A percentile compares a stretch with the other conserved stretches of the same genome.
Conservation (phyloP, 2,113 vertebrate species). For the Echinops telfairi region DNA sequence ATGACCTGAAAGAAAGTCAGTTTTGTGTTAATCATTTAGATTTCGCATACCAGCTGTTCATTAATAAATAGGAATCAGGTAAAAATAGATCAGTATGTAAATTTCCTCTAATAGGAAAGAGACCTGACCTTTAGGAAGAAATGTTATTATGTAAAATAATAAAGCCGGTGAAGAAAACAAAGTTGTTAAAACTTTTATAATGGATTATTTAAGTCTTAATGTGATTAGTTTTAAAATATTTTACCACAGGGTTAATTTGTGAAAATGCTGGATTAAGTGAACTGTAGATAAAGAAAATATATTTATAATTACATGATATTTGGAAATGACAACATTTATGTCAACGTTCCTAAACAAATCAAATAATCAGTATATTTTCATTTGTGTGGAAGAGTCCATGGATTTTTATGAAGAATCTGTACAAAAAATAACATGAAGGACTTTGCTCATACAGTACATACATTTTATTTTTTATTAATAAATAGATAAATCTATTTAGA, state of each 20-base stretch:
- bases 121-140: slow-evolving; percentile 21
- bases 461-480: neutral
- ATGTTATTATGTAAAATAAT: neutral
- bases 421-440: slow-evolving; percentile 33
- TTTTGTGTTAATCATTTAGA: slow-evolving; percentile 53
- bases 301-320: neutral
- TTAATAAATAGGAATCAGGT: neutral
- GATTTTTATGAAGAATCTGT: neutral
- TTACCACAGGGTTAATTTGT: neutral
- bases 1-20: neutral
- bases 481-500: neutral
- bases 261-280: slow-evolving; percentile 39
- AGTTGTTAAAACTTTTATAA: neutral
- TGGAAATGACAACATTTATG: neutral
- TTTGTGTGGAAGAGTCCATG: neutral
- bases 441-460: neutral
- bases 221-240: neutral
- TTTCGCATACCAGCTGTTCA: slow-evolving; percentile 6
- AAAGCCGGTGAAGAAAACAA: neutral
- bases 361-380: slow-evolving; percentile 5
- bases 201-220: neutral
- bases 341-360: neutral
- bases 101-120: slow-evolving; percentile 17
- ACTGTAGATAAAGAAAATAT: neutral
- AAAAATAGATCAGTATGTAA: slow-evolving; percentile 25